phyloP scores from a whole-genome alignment of 2,888 invertebrate genomes.

The Pemphredon lugubris region DNA sequence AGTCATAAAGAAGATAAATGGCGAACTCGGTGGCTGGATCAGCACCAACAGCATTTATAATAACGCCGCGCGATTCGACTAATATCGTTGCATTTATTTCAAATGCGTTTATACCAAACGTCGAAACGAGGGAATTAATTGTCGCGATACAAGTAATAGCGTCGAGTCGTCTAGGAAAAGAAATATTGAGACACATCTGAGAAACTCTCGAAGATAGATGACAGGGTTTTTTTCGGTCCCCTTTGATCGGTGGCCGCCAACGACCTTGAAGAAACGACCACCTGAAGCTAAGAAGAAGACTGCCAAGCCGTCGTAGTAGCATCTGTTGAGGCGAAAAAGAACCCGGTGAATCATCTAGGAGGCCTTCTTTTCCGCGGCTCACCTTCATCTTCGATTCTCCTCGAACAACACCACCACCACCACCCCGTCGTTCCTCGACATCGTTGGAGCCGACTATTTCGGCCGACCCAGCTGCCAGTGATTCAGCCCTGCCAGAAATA shows the following conservation, averaged over 20 bases:
- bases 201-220: too few species aligned
- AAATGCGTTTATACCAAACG: background rate
- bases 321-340: constrained; percentile 23
- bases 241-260: constrained; percentile 1
- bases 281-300: constrained; percentile 47
- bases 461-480: constrained; percentile 74
- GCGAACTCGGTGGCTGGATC: background rate
- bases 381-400: constrained; percentile 32
- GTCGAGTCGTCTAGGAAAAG: background rate
- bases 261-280: constrained; percentile 59
- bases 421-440: constrained; percentile 1
- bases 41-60: background rate
- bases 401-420: constrained; percentile 12
- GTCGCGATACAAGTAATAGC: background rate
- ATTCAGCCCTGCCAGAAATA: constrained; percentile 79
- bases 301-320: constrained; percentile 28
- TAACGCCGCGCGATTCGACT: background rate
- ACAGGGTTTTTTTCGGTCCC: background rate
- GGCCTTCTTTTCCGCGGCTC: constrained; percentile 45
- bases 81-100: background rate
- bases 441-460: constrained; percentile 70
- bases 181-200: too few species aligned
- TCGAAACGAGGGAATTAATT: background rate
- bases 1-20: background rate
- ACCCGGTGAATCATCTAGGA: constrained; percentile 51